These are phyloP conservation scores for Leptinotarsa peninsularis DNA, from an alignment of 2,888 invertebrate species.

Conservation along the genomic window DNA sequence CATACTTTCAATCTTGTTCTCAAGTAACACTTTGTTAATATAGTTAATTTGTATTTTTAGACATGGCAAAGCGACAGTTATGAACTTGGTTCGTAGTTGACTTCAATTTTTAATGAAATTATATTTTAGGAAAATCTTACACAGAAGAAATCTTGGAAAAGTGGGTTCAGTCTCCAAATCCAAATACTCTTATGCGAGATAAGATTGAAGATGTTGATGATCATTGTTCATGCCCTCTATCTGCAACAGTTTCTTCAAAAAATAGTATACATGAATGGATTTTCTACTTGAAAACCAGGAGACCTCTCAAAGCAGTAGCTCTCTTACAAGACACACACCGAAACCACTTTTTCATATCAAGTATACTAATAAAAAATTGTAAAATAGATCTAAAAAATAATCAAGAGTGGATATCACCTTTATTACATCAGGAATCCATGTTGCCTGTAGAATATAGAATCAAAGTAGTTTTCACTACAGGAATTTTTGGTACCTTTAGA, in stretches of 20 bases:
- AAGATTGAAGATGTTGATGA: slow-evolving; percentile 73
- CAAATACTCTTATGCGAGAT: slow-evolving; percentile 74
- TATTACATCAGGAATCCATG: slow-evolving; percentile 47
- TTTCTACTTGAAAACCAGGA: slow-evolving; percentile 70
- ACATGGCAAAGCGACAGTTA: too few relatives aligned
- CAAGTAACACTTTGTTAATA: too few relatives aligned
- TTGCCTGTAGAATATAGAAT: slow-evolving; percentile 51
- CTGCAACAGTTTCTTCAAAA: slow-evolving; percentile 73
- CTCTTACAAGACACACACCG: slow-evolving; percentile 78
- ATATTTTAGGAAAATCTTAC: slow-evolving; percentile 62
- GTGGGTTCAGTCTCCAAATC: slow-evolving; percentile 73
- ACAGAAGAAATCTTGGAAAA: slow-evolving; percentile 76
- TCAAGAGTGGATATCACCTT: slow-evolving; percentile 70
- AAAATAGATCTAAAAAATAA: slow-evolving; percentile 60
- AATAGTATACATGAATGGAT: slow-evolving; percentile 73
- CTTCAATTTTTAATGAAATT: too few relatives aligned
- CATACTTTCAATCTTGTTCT: too few relatives aligned
- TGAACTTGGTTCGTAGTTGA: too few relatives aligned
- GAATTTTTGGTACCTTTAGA: slow-evolving; percentile 82
- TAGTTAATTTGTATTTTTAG: too few relatives aligned
- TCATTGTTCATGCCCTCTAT: slow-evolving; percentile 71
- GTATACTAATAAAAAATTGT: slow-evolving; percentile 60
- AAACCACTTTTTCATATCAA: slow-evolving; percentile 74
- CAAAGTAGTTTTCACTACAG: slow-evolving; percentile 66
- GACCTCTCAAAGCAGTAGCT: slow-evolving; percentile 72